Base-by-base conservation (phyloP, 2,888 invertebrate species). In the Megaustenia siamemsis region DNA sequence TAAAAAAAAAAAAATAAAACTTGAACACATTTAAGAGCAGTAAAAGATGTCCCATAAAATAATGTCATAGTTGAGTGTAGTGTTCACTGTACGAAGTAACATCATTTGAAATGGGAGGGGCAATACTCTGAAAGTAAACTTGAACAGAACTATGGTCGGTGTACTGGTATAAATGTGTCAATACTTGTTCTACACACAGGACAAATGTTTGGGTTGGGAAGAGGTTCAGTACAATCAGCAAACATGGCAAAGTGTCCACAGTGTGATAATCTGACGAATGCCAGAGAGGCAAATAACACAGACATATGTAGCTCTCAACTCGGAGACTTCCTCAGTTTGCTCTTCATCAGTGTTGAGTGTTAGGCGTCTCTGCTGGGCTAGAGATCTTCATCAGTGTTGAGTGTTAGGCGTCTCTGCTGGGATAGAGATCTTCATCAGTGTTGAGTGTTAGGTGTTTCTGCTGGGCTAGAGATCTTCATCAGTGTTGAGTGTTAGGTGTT, bases 171-270 rank as follows among this genome's bases (percentile, higher is more conserved):
- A 94, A 96, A 96, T 78, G 96, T 95, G 49, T 95, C 95, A 87
- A 97, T 97, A 86, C 93, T 92, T 88, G 95, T 95, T 88, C 97
- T 95, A 94, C 98, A 98, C 43, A 98, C 95, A 0, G 98, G 98
- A 91, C 98, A 98, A 79, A 94, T 94, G 86, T 95, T 95, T 1
- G 93, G 93, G 5, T 83, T 24, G 32, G 94, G 95, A 85, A 98
- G 96, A 91, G 96, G 96, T 87, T 96, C 96, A 1, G 96, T 96
- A 93, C 98, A 98, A 93, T 97, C 97, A 93, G 97, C 97, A 93
- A 98, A 98, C 45, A 98, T 94, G 91, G 97, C 97, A 8, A 98
- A 96, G 93, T 98, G 98, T 0, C 98, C 98, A 94, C 98, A 98
- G 0, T 97, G 97, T 94, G 90, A 98, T 97, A 69, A 97, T 96